Base-by-base conservation (phyloP, 2,888 invertebrate genomes). In the Leptopterna dolabrata region DNA sequence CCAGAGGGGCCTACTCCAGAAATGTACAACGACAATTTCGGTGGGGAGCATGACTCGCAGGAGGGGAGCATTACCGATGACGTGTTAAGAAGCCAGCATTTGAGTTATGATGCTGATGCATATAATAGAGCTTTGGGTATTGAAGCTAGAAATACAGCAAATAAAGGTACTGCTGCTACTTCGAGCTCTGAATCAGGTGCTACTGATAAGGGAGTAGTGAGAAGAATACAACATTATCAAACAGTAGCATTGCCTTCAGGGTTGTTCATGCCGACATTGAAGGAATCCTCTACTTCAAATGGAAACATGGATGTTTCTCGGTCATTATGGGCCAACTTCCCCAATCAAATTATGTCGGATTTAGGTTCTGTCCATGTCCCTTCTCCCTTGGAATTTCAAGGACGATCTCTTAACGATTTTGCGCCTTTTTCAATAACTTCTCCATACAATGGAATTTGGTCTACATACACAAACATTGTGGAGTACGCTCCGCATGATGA, bases 401-500 rank as follows among this genome's bases (percentile, higher is more conserved):
- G 63, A 6, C 43, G 83, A 29, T 83, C 83, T 70, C 29, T 63
- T 7, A 43, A 55, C 19, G 83, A 30, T 41, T 83, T n/a, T 9
- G 43, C 4, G 43, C 63, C 80, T 16, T 6, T 41, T 45, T 73
- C 19, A 55, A 29, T 83, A 76, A 29, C 45, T 14, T 45, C 78
- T 73, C 88, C 88, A 0, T 88, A 87, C 78, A 88, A 87, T 36
- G 87, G 87, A 78, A 84, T 89, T n/a, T 89, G 89, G 89, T 85
- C 89, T 0, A 87, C 88, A 0, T 81, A 89, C 19, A 89, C 89
- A 14, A 89, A 89, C 55, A 88, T 94, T 90, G 90, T 94, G 73
- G 94, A 95, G 91, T 93, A 93, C 89, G 94, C 94, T 0, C 94
- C 94, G 90, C 92, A 90, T 78, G 93, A 94, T 55, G 94, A 94